These are phyloP conservation scores for Erpobdella octoculata DNA, from an alignment of 2,888 invertebrate species.

Conservation along the genomic window DNA sequence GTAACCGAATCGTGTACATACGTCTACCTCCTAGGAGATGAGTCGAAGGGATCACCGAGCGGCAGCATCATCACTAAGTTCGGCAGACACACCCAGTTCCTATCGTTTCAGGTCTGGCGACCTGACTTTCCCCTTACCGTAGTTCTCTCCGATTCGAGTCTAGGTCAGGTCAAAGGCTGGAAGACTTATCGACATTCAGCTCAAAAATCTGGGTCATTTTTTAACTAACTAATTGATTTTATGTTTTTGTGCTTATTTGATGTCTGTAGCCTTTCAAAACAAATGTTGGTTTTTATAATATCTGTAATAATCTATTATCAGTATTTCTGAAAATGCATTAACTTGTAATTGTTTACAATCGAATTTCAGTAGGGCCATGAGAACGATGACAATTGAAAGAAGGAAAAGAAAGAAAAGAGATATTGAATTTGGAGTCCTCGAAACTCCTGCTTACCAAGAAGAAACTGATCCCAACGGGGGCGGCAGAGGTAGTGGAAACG, in stretches of 20 bases:
- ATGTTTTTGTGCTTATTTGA: background rate
- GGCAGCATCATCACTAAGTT: conserved; percentile 75
- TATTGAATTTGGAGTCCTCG: background rate
- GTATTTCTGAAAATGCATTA: background rate
- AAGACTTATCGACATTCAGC: conserved; percentile 57
- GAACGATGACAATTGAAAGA: background rate
- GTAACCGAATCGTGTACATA: conserved; percentile 91
- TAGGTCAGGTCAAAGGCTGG: conserved; percentile 91
- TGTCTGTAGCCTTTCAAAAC: background rate
- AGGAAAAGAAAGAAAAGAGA: conserved; percentile 2
- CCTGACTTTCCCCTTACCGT: conserved; percentile 87
- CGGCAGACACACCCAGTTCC: conserved; percentile 69
- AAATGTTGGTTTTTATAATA: background rate
- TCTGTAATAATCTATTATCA: background rate
- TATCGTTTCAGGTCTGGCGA: conserved; percentile 82
- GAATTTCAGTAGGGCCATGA: background rate
- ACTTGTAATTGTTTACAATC: background rate
- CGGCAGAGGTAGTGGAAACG: background rate
- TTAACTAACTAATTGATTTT: background rate
- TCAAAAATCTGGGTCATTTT: conserved; percentile 3
- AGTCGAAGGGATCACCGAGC: conserved; percentile 84
- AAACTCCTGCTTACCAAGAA: background rate
- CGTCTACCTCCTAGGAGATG: conserved; percentile 90
- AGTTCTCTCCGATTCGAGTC: conserved; percentile 74
- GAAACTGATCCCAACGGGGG: background rate